Percentiles rank a stretch among this genome's conserved stretches.
Evolutionary conservation across 2,113 vertebrate genomes (phyloP).

Genomic region (Neogobius melanostomus): DNA sequence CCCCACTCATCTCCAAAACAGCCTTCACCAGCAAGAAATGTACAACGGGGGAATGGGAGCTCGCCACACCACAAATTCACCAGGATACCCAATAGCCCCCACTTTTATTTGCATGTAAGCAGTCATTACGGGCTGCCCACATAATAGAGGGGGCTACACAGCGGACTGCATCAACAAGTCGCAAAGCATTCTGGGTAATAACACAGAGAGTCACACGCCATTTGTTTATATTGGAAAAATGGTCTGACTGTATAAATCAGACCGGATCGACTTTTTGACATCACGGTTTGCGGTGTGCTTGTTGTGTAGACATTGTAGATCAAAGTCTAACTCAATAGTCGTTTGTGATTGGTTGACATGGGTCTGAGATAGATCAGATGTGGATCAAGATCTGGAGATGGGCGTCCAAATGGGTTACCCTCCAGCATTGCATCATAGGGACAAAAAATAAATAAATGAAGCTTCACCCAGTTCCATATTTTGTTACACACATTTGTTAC

Average conservation of each 20-base stretch:
- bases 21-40: conserved; percentile 52
- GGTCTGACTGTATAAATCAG: conserved; percentile 47
- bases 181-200: conserved; percentile 30
- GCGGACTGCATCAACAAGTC: conserved; percentile 68
- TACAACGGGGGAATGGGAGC: conserved; percentile 45
- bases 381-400: neutral
- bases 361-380: neutral
- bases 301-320: conserved; percentile 8
- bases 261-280: conserved; percentile 45
- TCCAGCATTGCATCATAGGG: too few species aligned
- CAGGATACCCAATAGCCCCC: conserved; percentile 74
- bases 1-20: conserved; percentile 64
- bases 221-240: conserved; percentile 50
- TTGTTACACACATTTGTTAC: too few species aligned
- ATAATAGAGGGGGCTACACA: conserved; percentile 64
- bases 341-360: neutral
- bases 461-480: too few species aligned
- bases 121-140: conserved; percentile 69
- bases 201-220: conserved; percentile 38
- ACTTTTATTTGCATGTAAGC: conserved; percentile 64
- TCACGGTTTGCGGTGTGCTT: conserved; percentile 22
- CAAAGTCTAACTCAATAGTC: neutral
- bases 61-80: conserved; percentile 73
- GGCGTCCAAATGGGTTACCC: too few species aligned
- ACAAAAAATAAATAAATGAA: too few species aligned